Base-by-base conservation (phyloP, 30 jellyfish, hydroid and myxozoan species). In the Pseudorhiza aurosa region DNA sequence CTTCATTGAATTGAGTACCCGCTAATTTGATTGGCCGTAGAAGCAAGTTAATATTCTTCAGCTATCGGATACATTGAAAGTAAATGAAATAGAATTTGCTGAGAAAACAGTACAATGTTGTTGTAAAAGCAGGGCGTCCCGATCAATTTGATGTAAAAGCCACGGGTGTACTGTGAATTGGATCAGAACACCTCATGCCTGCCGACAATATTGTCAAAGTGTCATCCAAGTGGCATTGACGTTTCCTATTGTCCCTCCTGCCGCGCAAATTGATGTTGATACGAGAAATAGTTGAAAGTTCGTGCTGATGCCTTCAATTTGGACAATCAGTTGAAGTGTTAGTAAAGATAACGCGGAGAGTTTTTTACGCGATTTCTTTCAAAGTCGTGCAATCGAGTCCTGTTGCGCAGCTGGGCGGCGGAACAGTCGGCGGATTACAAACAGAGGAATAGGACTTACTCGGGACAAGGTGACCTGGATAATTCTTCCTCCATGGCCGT, bases 121-220 rank as follows among this genome's bases (percentile, higher is more conserved):
- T 24, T 31, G n/a, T 46, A 80, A 26, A 80, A 80, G 91, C 81
- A 36, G 91, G 91, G 91, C 53, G 91, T 65, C 82, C 77, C 77
- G 81, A 70, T 46, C 84, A 32, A 22, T 62, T 55, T 26, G 84
- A 26, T 64, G 77, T 53, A 31, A 49, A 46, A 73, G 8, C 91
- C n/a, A 35, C 84, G 83, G 91, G 91, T 28, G 91, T 11, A 68
- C 91, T 64, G 91, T 25, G 91, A 45, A 18, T 22, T 19, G 62
- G 91, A 47, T 45, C 6, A 80, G 27, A 47, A 19, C 91, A 12
- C 91, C 27, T 68, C 82, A 65, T 58, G 82, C 91, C 65, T 49
- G 83, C 91, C 77, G 80, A 35, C 91, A 36, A 51, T 37, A 80
- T 65, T 64, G 91, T 80, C 84, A 80, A 80, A 80, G 91, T 80